Evolutionary conservation across 2,113 vertebrate genomes (phyloP), one percentile per base, ranked within the genome.

Genomic region (Pollimyrus isidori): DNA sequence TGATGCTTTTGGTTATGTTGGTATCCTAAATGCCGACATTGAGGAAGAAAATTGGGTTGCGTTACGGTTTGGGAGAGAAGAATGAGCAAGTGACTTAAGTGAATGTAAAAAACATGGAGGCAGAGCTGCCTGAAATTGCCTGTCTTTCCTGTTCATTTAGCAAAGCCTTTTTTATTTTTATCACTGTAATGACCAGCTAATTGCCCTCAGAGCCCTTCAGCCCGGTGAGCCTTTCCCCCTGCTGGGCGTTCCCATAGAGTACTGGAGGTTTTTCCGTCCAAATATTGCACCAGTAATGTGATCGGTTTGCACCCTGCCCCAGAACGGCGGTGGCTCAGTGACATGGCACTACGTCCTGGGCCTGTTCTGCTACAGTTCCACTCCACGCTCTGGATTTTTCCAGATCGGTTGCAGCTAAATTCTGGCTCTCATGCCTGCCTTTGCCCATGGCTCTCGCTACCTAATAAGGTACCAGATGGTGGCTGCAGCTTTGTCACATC

Each of bases 391-490:
- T 87, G 86, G 86, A 50, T 90, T 48, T 88, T 53, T 46, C 7
- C 21, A 39, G 69, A 10, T 80, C 35, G 15, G 15, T 39, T 80
- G 17, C 19, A 39, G 73, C 73, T 80, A 42, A 80, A 39, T 15
- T 42, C 73, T 42, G 73, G 69, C 21, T 49, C 21, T 10, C 45
- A 62, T 13, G 11, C 42, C 23, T n/a, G 88, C 46, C 84, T 87
- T 62, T 49, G 7, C 58, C 83, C 46, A 39, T 58, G 9, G 39
- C 69, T 90, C 62, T 1, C 13, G 23, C 91, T 92, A 89, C 94
- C 95, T 91, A 95, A 93, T 94, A 95, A 94, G 94, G 94, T 90
- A 7, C 90, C 91, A 91, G 93, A 91, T 91, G 35, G 87, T 90
- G 89, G 82, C 49, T 62, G 46, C 26, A 80, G 84, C 56, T n/a